Percentiles rank a stretch among this genome's conserved stretches.
Evolutionary conservation across 2,797 vertebrate species (phyloP).

Genomic region (Anguilla pacifica): DNA sequence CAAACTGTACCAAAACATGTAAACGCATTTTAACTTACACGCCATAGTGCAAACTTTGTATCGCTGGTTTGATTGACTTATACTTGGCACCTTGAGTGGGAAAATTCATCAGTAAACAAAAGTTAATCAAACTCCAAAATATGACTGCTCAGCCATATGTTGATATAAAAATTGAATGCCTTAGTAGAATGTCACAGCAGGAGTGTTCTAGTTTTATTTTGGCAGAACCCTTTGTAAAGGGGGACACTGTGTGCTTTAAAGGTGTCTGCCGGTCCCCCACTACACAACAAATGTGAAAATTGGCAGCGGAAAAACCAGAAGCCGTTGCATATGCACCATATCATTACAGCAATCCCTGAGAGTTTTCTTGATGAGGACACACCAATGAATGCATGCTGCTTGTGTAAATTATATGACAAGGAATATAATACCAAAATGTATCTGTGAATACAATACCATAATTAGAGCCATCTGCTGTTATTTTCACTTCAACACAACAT

Average conservation of each 20-base stretch:
- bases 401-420: conserved; percentile 47
- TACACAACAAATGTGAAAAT: neutral
- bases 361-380: conserved; percentile 41
- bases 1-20: neutral
- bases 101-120: neutral
- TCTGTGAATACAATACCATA: conserved; percentile 51
- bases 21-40: neutral
- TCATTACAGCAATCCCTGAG: conserved; percentile 53
- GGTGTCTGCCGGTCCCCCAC: neutral
- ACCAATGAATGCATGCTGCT: conserved; percentile 28
- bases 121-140: neutral
- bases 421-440: conserved; percentile 40
- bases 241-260: neutral
- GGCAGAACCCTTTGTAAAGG: neutral
- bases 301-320: neutral
- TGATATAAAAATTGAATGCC: neutral
- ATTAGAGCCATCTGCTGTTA: conserved; percentile 58
- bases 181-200: neutral
- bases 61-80: neutral
- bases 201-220: neutral
- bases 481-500: neutral
- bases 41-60: neutral
- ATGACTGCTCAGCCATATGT: neutral
- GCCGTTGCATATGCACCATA: conserved; percentile 39
- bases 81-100: neutral